A percentile compares a stretch with the other conserved stretches of the same genome.
These are phyloP conservation scores for Drosophila colorata DNA, from an alignment of 2,888 invertebrate genomes.

Conservation along the genomic window DNA sequence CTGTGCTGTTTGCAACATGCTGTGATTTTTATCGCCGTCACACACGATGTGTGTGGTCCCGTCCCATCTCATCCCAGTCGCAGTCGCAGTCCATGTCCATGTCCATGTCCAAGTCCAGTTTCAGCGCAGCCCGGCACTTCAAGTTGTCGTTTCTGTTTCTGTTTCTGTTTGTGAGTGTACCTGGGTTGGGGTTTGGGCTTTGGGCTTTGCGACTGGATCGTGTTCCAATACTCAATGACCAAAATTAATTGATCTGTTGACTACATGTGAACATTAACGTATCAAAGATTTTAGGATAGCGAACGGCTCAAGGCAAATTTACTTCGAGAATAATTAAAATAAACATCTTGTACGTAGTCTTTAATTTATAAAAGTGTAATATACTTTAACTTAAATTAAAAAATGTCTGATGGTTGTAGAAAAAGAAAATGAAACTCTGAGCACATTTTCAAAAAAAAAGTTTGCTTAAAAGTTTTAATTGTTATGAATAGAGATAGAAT, in stretches of 20 bases:
- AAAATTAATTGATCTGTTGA: slow-evolving; percentile 69
- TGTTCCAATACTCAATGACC: slow-evolving; percentile 57
- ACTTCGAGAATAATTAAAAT: too few relatives aligned
- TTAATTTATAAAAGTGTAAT: too few relatives aligned
- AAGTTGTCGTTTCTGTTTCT: slow-evolving; percentile 30
- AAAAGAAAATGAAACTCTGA: too few relatives aligned
- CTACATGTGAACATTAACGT: too few relatives aligned
- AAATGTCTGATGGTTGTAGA: too few relatives aligned
- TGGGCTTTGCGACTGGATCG: slow-evolving; percentile 25
- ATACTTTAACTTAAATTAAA: too few relatives aligned
- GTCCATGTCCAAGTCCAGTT: slow-evolving; percentile 48
- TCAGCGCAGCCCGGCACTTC: slow-evolving; percentile 47
- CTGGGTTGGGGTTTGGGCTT: slow-evolving; percentile 16
- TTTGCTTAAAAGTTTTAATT: too few relatives aligned
- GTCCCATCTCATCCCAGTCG: slow-evolving; percentile 12
- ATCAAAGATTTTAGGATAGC: too few relatives aligned
- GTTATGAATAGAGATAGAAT: too few relatives aligned
- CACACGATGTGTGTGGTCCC: slow-evolving; percentile 74
- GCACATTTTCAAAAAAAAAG: too few relatives aligned
- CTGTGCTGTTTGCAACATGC: slow-evolving; percentile 77
- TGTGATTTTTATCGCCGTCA: slow-evolving; percentile 81
- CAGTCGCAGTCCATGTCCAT: slow-evolving; percentile 35
- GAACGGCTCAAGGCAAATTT: too few relatives aligned
- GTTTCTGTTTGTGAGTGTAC: slow-evolving; percentile 7
- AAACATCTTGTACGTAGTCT: too few relatives aligned